Base-by-base conservation (phyloP, 2,797 vertebrate genomes). In the Chrosomus eos region DNA sequence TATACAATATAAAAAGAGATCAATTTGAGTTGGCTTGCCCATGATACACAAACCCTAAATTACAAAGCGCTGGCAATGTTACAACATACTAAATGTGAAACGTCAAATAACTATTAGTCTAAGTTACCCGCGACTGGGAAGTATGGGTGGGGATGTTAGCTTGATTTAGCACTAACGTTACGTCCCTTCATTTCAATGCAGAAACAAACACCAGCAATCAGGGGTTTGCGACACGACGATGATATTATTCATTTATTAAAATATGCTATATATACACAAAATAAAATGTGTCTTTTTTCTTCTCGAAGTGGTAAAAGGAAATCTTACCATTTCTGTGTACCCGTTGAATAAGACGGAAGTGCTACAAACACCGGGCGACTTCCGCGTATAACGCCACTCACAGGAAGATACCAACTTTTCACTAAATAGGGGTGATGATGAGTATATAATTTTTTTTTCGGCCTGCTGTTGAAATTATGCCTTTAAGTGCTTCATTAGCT, bases 311-410 rank as follows among this genome's bases (percentile, higher is more conserved):
- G 7, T 53, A 10, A 79, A 72, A 53, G 40, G 64, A 64, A 86
- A 0, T 88, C 94, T 93, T 92, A 96, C 95, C 95, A 96, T 96
- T 90, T 93, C 91, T 92, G 78, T 87, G 88, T 84, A 36, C 87
- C 87, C 83, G 87, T 72, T 87, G 89, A 58, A 88, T 78, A 91
- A 94, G 90, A 89, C 94, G 95, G 95, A 95, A 95, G 92, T 91
- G 72, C 86, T 84, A 83, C 86, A 84, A 68, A 86, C 86, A 89
- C 85, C 53, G 31, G 64, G 68, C 23, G 64, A 86, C 84, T 93
- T 92, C 92, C 92, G 91, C 38, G 68, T 88, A 80, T 66, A 80
- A 83, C 68, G 71, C 78, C 73, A 45, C 33, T 83, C 71, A 36
- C 19, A 67, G 81, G 89, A 72, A 75, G 23, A 79, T 84, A 84